Evolutionary conservation across 2,797 vertebrate genomes (phyloP), one percentile per base, ranked within the genome.

Genomic region (Diglossa cyanea): DNA sequence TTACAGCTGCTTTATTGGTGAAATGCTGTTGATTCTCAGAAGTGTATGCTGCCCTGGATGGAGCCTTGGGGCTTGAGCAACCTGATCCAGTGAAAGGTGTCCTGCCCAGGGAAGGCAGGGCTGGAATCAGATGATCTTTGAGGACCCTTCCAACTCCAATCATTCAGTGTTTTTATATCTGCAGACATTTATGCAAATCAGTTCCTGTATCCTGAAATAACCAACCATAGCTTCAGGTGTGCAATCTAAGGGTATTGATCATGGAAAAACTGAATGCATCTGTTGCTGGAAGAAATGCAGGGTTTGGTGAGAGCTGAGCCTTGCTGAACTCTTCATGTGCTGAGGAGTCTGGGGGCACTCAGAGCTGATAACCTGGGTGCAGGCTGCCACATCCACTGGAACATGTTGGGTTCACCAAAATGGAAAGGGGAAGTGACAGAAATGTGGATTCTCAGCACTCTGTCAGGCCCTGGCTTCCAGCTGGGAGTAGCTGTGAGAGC

Each of bases 331-430:
- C 35, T 15, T n/a, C 11, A 12, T 13, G 12, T 79, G 35, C 61
- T 30, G 63, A 51, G 47, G 51, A 3, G 6, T 7, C n/a, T n/a
- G 15, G 21, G n/a, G 45, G n/a, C 55, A 28, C 61, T 47, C 31
- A 4, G 68, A 51, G 53, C 30, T 17, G n/a, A 25, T 40, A 31
- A 17, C 21, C 4, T 1, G 4, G 39, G 10, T 14, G 30, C 25
- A 51, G 44, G 66, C 33, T 10, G 13, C 53, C 35, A 35, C 1
- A 0, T 31, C 35, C 1, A 0, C 44, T 3, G 6, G n/a, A 20
- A 28, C 1, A 0, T 1, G 2, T 3, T 50, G 17, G 33, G 11
- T 10, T 20, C n/a, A 14, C 70, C 1, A 3, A 26, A 30, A 39
- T 4, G 17, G 37, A 37, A 63, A 57, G 45, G 31, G 24, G 55